These are phyloP conservation scores for Cyaniris semiargus DNA, from an alignment of 2,888 invertebrate species.

Conservation along the genomic window DNA sequence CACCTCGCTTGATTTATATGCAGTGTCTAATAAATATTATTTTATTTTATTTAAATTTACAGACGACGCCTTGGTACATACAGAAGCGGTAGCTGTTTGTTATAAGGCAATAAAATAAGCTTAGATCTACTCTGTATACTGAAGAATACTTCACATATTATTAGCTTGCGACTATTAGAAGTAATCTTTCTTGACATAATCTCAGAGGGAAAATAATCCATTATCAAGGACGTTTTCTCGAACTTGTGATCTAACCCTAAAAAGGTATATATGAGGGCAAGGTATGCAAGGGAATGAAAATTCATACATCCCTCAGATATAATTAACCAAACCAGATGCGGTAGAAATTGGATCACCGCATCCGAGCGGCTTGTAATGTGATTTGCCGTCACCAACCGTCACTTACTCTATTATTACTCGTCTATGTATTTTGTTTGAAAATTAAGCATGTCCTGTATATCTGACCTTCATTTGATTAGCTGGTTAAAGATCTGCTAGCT, in stretches of 20 bases:
- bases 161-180: not conserved
- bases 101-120: too few relatives aligned
- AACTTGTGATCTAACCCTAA: not conserved
- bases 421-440: not conserved
- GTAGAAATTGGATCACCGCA: constrained; percentile 20
- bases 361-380: constrained; percentile 23
- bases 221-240: not conserved
- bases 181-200: not conserved
- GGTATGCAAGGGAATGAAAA: not conserved
- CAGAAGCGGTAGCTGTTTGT: too few relatives aligned
- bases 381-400: not conserved
- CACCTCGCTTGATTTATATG: too few relatives aligned
- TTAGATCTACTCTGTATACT: too few relatives aligned
- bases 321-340: constrained; percentile 21
- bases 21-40: too few relatives aligned
- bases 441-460: not conserved
- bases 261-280: not conserved
- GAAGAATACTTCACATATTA: too few relatives aligned
- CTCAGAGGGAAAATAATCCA: not conserved
- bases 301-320: not conserved
- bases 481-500: too few relatives aligned
- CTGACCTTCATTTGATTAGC: too few relatives aligned
- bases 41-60: too few relatives aligned
- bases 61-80: too few relatives aligned
- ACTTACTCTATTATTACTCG: not conserved